phyloP scores from a whole-genome alignment of 2,888 invertebrate species.

The Platynereis dumerilii region DNA sequence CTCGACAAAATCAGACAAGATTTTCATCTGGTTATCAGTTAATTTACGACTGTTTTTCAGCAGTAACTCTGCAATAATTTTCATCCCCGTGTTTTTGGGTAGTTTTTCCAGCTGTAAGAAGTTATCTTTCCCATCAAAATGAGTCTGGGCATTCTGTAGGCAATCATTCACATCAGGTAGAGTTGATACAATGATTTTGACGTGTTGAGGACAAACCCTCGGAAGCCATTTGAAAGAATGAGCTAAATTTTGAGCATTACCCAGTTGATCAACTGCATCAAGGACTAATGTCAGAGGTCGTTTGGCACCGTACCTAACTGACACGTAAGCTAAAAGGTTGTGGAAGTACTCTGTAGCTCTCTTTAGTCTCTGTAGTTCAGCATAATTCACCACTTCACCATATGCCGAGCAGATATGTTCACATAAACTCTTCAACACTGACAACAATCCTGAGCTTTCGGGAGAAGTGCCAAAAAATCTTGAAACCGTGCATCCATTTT shows the following conservation, averaged over 20 bases:
- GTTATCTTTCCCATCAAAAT: slow-evolving; percentile 6
- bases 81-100: neutral
- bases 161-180: slow-evolving; percentile 15
- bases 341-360: neutral
- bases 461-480: slow-evolving; percentile 21
- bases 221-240: slow-evolving; percentile 5
- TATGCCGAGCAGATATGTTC: slow-evolving; percentile 19
- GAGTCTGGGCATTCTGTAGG: slow-evolving; percentile 11
- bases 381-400: slow-evolving; percentile 4
- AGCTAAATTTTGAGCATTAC: neutral
- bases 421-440: slow-evolving; percentile 7
- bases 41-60: neutral
- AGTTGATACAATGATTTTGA: slow-evolving; percentile 15
- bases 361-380: neutral
- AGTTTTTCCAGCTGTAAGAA: slow-evolving; percentile 14
- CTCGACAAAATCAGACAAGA: neutral
- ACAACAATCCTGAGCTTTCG: slow-evolving; percentile 7
- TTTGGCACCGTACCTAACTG: neutral
- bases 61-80: neutral
- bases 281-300: neutral
- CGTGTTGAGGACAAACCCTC: slow-evolving; percentile 2
- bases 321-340: slow-evolving; percentile 11
- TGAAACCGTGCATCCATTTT: neutral
- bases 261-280: slow-evolving; percentile 2
- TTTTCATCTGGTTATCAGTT: slow-evolving; percentile 6